Base-by-base conservation (phyloP, 2,888 invertebrate genomes). In the Toxonevra muliebris region DNA sequence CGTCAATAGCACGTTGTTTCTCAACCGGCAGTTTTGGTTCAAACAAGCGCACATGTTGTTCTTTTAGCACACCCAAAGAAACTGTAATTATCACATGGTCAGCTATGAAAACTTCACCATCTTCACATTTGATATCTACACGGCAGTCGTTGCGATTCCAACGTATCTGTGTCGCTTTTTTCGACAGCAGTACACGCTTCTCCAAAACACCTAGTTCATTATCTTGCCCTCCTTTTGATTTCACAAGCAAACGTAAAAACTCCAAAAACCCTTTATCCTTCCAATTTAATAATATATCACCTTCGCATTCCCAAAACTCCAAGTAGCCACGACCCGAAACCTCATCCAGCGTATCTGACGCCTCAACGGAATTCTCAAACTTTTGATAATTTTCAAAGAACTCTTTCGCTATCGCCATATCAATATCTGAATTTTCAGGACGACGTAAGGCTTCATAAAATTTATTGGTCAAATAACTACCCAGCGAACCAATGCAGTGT, bases 221-320 rank as follows among this genome's bases (percentile, higher is more conserved):
- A 42, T 59, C 76, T 13, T 65, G 60, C 20, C 76, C 76, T 30
- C 76, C 76, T 1, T 71, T 68, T 13, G 77, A 76, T 41, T 74
- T 76, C 88, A 90, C 87, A 71, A 95, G 85, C 61, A 93, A 82
- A 76, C 92, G 89, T 62, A 95, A 83, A 70, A 94, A 84, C 45
- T 88, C 90, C 73, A 87, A 87, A 77, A 89, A 94, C 1, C 93
- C 93, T 70, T 87, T 88, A 65, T 89, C 88, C 76, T 91, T 92
- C 94, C 93, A 95, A 78, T 91, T 89, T 0, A 92, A 83, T 74
- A 90, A 82, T 53, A 86, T 86, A 79, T 93, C 90, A 3, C 95
- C 95, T 30, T 91, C 89, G 78, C 92, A 92, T 1, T 86, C 86
- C 88, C 90, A 87, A 76, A 90, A 91, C 71, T 91, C 89, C 0